Percentiles rank a stretch among this genome's conserved stretches.
phyloP scores from a whole-genome alignment of 1,140 invertebrate genomes.

The Limonius californicus region DNA sequence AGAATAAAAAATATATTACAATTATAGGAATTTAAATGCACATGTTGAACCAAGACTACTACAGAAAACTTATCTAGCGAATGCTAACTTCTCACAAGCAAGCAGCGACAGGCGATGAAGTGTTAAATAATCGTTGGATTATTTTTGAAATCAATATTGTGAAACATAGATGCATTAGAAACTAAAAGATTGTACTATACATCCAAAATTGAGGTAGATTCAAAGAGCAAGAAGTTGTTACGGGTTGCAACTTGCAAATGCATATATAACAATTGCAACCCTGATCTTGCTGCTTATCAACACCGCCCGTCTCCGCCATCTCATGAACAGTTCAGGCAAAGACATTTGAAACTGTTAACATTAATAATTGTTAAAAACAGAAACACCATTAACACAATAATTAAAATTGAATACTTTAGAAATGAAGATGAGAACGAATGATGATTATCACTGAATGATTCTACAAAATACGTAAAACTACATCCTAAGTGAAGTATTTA shows the following conservation, averaged over 20 bases:
- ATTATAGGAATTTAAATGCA: background rate
- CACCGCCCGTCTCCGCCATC: no score
- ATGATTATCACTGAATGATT: background rate
- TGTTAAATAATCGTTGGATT: no score
- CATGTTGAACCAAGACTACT: background rate
- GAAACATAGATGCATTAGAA: background rate
- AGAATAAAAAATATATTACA: conserved; percentile 8
- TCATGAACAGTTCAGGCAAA: background rate
- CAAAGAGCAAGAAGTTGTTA: no score
- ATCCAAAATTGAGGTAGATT: background rate
- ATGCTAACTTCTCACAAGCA: no score
- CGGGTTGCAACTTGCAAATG: no score
- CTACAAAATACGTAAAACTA: background rate
- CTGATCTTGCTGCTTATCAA: no score
- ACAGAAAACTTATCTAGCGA: no score
- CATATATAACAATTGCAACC: no score
- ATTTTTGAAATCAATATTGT: background rate
- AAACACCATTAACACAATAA: background rate
- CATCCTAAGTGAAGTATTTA: conserved; percentile 3
- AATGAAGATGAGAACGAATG: background rate
- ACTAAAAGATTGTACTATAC: background rate
- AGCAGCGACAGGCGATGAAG: no score
- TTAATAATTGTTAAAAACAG: no score
- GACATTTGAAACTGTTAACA: no score
- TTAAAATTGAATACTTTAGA: conserved; percentile 4